Percentiles rank a stretch among this genome's conserved stretches.
phyloP scores from a whole-genome alignment of 2,113 vertebrate species.

The Catharus minimus region DNA sequence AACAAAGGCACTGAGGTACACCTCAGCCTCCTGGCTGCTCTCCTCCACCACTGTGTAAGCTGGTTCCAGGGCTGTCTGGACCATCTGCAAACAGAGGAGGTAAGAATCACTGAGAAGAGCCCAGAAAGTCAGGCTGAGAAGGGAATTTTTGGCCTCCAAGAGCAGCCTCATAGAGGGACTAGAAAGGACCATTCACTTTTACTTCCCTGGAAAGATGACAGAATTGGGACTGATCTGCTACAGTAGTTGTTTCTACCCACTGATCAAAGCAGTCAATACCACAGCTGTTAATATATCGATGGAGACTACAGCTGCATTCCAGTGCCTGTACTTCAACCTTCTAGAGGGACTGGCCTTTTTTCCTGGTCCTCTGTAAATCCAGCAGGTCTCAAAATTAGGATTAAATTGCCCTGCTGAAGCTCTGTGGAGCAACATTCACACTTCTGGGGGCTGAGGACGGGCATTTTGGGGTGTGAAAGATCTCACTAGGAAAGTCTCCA shows the following conservation, averaged over 20 bases:
- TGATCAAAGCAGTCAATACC: not conserved
- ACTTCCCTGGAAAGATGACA: not conserved
- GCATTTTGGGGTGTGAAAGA: not conserved
- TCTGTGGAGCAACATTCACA: not conserved
- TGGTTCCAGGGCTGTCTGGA: conserved; percentile 78
- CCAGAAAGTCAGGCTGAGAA: not conserved
- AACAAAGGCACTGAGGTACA: conserved; percentile 78
- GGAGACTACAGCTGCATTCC: fast-evolving
- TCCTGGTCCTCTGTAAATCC: not conserved
- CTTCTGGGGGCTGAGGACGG: not conserved
- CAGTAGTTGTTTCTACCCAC: not conserved
- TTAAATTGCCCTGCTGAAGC: too few relatives aligned
- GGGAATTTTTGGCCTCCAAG: not conserved
- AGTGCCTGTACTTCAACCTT: not conserved
- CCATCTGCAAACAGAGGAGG: conserved; percentile 71
- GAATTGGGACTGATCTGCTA: not conserved
- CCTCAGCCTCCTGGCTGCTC: conserved; percentile 73
- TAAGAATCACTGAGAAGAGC: not conserved
- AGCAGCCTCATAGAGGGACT: not conserved
- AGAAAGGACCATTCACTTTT: not conserved
- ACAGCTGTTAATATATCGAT: not conserved
- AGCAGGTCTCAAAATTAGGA: not conserved
- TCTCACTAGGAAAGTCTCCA: not conserved
- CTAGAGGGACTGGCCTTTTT: not conserved
- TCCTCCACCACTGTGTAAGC: conserved; percentile 72